A percentile compares a stretch with the other conserved stretches of the same genome.
Evolutionary conservation across 2,113 vertebrate genomes (phyloP).

Genomic region (Turdus rufiventris): DNA sequence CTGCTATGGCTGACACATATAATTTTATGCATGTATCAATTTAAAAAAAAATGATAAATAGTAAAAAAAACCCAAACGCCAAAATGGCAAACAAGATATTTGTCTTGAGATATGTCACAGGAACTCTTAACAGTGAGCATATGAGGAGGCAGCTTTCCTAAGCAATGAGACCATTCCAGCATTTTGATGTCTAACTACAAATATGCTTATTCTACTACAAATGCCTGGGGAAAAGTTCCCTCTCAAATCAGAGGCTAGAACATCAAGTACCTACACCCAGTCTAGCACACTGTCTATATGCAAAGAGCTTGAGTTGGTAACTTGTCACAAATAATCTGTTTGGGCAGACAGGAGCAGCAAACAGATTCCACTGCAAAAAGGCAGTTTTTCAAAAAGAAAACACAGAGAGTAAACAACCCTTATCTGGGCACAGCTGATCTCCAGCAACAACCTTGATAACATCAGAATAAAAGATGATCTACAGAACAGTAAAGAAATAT

Average conservation of each 20-base stretch:
- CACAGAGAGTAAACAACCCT: background rate
- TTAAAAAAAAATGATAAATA: background rate
- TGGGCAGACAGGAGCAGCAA: background rate
- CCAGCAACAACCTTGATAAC: background rate
- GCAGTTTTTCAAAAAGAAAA: background rate
- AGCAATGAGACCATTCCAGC: background rate
- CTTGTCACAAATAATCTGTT: background rate
- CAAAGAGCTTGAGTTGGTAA: background rate
- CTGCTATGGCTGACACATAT: background rate
- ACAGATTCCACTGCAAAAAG: background rate
- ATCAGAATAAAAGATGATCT: background rate
- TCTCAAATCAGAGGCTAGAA: background rate
- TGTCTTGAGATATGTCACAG: background rate
- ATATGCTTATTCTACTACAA: background rate
- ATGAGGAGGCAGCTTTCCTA: background rate
- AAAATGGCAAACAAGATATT: background rate
- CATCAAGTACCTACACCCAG: background rate
- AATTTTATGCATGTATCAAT: background rate
- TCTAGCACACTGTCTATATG: background rate
- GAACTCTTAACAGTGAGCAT: background rate
- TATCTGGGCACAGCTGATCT: background rate
- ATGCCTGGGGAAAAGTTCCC: background rate
- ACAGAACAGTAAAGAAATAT: background rate
- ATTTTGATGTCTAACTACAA: background rate
- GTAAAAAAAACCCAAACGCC: background rate